These are phyloP conservation scores for Diphyllodes magnificus DNA, from an alignment of 2,113 vertebrate species.

Conservation along the genomic window DNA sequence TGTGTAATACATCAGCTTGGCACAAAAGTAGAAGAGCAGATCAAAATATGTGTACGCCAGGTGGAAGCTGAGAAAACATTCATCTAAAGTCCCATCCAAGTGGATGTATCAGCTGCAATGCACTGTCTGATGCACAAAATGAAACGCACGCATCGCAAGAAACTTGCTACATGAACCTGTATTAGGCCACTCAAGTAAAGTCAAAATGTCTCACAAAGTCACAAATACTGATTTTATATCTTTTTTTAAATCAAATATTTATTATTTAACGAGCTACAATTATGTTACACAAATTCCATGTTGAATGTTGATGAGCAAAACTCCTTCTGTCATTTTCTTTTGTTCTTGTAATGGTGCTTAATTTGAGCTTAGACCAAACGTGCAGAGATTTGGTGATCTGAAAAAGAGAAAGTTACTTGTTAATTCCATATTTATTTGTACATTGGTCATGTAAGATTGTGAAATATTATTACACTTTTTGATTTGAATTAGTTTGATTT, in stretches of 20 bases:
- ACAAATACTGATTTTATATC: not conserved
- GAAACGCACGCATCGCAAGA: not conserved
- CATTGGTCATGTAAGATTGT: not conserved
- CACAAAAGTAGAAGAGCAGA: not conserved
- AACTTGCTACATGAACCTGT: not conserved
- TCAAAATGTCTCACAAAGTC: not conserved
- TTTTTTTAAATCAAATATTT: constrained; percentile 1
- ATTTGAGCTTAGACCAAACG: not conserved
- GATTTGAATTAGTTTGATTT: not conserved
- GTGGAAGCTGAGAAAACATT: not conserved
- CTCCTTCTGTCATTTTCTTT: not conserved
- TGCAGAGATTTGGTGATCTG: constrained; percentile 9
- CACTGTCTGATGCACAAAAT: not conserved
- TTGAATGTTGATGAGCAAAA: not conserved
- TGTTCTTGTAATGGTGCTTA: not conserved
- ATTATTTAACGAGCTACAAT: not conserved
- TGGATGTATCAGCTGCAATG: not conserved
- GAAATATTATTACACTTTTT: not conserved
- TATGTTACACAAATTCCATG: not conserved
- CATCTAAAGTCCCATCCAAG: not conserved
- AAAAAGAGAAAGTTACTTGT: constrained; percentile 33
- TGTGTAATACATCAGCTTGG: not conserved
- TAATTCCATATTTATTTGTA: not conserved
- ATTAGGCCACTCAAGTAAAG: not conserved
- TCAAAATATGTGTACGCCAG: not conserved